Conservation (phyloP, 2,113 vertebrate species). For the Picathartes gymnocephalus region DNA sequence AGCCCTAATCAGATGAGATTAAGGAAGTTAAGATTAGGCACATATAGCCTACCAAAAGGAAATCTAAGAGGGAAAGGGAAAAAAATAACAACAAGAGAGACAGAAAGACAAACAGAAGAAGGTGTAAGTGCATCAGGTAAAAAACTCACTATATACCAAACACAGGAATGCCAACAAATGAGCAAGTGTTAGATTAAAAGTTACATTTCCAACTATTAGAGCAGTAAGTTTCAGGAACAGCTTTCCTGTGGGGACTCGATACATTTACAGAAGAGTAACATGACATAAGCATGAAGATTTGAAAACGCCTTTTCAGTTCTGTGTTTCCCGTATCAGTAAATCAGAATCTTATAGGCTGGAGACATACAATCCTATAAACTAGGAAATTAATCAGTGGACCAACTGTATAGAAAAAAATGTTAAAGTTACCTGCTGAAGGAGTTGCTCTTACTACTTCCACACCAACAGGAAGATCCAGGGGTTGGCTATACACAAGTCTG, state of each 20-base stretch:
- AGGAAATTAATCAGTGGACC: neutral
- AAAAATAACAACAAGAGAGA: neutral
- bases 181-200: neutral
- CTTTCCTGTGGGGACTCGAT: neutral
- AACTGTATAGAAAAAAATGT: neutral
- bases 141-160: neutral
- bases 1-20: neutral
- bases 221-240: neutral
- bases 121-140: neutral
- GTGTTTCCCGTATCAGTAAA: neutral
- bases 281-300: neutral
- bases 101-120: neutral
- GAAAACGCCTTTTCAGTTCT: neutral
- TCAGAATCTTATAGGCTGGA: neutral
- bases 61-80: neutral
- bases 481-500: slow-evolving; percentile 89
- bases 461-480: slow-evolving; percentile 86
- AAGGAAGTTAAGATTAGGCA: neutral
- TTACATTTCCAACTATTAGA: neutral
- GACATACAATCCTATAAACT: neutral
- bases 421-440: slow-evolving; percentile 88
- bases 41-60: neutral
- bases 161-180: neutral
- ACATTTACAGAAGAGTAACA: neutral
- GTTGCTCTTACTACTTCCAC: slow-evolving; percentile 95